phyloP scores from a whole-genome alignment of 64 coral and sea anemone species.

The Stichodactyla mertensii region DNA sequence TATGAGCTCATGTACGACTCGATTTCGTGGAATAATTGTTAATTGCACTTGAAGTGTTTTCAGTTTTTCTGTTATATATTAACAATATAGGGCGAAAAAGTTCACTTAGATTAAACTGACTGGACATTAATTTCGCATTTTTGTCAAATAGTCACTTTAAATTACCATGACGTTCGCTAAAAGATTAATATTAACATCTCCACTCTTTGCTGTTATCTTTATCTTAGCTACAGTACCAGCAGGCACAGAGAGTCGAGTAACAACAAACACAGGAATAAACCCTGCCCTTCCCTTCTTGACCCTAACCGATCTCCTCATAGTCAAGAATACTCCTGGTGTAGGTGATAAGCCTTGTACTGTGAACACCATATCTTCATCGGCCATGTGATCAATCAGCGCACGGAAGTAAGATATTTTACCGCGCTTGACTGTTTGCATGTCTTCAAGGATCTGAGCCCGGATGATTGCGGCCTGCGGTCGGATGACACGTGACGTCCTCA shows the following conservation, averaged over 20 bases:
- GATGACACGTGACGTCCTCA: constrained; percentile 4
- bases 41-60: no score
- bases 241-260: not conserved
- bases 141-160: no score
- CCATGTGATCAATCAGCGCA: not conserved
- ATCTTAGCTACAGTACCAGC: constrained; percentile 17
- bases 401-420: constrained; percentile 13
- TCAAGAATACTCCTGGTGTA: constrained; percentile 6
- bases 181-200: not conserved
- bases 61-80: no score
- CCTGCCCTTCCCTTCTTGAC: not conserved
- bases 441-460: not conserved
- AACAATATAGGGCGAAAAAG: no score
- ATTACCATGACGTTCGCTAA: not conserved
- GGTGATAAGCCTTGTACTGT: not conserved
- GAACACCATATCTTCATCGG: not conserved
- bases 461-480: not conserved
- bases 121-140: no score
- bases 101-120: no score
- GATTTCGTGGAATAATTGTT: no score
- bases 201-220: constrained; percentile 7
- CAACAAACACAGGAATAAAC: constrained; percentile 19
- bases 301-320: not conserved
- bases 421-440: constrained; percentile 12
- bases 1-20: no score